Evolutionary conservation across 2,113 vertebrate species (phyloP).

Genomic region (Bothrops jararaca): DNA sequence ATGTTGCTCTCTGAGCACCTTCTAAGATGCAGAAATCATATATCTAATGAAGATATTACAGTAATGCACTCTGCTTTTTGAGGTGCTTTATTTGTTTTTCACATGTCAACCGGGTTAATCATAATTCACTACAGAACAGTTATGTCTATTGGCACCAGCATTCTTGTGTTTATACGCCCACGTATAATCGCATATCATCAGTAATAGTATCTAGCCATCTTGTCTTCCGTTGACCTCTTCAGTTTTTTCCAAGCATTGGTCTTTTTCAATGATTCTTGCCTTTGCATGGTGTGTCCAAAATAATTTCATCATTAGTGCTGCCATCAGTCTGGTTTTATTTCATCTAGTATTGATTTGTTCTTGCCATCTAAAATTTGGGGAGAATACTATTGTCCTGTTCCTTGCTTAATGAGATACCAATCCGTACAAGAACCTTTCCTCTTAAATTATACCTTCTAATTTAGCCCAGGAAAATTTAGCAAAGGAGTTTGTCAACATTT

Average conservation of each 20-base stretch:
- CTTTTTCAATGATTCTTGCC: not conserved
- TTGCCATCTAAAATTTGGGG: not conserved
- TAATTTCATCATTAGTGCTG: not conserved
- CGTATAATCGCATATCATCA: not conserved
- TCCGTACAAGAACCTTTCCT: not conserved
- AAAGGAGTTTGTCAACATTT: not conserved
- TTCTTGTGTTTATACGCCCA: not conserved
- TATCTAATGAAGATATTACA: constrained; percentile 4
- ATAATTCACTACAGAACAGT: not conserved
- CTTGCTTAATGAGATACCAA: not conserved
- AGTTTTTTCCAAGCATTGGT: not conserved
- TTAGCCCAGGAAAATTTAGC: not conserved
- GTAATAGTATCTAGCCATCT: not conserved
- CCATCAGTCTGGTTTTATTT: not conserved
- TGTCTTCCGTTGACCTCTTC: not conserved
- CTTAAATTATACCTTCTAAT: not conserved
- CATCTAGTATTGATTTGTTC: not conserved
- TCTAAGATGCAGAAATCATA: constrained; percentile 39
- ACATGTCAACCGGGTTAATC: not conserved
- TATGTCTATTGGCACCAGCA: not conserved
- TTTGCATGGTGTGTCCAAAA: not conserved
- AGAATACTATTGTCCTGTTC: not conserved
- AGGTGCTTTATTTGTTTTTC: constrained; percentile 19
- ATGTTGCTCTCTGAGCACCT: constrained; percentile 8
- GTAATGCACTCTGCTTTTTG: not conserved